Base-by-base conservation (phyloP, 2,797 vertebrate genomes). In the Phrynocephalus vlangalii region DNA sequence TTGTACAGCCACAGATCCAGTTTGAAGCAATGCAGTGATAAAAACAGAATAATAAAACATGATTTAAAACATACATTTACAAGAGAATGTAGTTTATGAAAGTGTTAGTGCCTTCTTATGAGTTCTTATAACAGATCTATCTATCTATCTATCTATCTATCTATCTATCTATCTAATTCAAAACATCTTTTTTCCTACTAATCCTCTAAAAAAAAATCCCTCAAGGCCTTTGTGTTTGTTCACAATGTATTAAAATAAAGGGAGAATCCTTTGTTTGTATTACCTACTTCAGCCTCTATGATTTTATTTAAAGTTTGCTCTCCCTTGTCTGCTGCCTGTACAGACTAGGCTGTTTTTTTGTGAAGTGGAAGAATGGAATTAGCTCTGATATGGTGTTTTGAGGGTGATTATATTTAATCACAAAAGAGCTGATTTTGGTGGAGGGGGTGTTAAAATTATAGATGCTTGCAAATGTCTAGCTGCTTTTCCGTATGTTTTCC, bases 221-320 rank as follows among this genome's bases (percentile, higher is more conserved):
- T 56, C 30, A 1, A 2, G 33, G 0, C 18, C 44, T 85, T 81
- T 84, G 56, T 75, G 52, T 56, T 56, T 80, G 48, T 78, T 38
- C 5, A 3, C 28, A 56, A 52, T 78, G 10, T 26, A 50, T 70
- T 52, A 84, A 85, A 56, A 30, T 84, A 79, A 89, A 82, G 52
- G 72, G n/a, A 15, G 0, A 18, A 18, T 56, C 9, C 30, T 38
- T n/a, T 90, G 77, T 85, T 72, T 79, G 24, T 44, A 1, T 38
- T 48, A 8, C 44, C 33, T 44, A 0, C n/a, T n/a, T 10, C 0
- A 8, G 28, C 63, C 3, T 76, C 70, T 20, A 28, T 73, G 63
- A 20, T 83, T 76, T 90, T 67, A 83, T 80, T 76, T 28, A 6
- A 79, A 1, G 2, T 0, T 77, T 50, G 9, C 71, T 71, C 1